Evolutionary conservation across 2,113 vertebrate genomes (phyloP).

Genomic region (Zosterops pallidus): DNA sequence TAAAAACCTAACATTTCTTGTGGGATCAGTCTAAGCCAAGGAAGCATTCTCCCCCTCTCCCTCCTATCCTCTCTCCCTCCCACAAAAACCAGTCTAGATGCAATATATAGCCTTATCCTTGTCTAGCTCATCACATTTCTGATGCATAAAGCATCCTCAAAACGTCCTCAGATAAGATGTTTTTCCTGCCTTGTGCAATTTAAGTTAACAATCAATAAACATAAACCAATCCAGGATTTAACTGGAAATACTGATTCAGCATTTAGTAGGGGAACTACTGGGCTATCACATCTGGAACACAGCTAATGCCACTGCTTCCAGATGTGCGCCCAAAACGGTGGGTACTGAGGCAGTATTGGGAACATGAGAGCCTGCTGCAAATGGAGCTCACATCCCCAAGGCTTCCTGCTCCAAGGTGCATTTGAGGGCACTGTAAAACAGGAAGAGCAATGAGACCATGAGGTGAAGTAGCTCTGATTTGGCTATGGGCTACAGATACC

Average conservation of each 20-base stretch:
- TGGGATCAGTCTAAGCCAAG: not conserved
- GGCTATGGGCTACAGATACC: not conserved
- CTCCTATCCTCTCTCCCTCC: not conserved
- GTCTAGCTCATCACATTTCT: not conserved
- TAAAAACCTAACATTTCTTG: not conserved
- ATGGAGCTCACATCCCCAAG: fast-evolving
- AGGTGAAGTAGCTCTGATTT: not conserved
- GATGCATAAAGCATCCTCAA: conserved; percentile 17
- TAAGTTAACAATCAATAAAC: not conserved
- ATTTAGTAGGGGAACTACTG: not conserved
- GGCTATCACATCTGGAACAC: not conserved
- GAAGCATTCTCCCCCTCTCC: not conserved
- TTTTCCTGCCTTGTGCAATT: not conserved
- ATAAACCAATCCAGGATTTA: not conserved
- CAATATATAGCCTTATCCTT: not conserved
- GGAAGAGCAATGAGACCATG: fast-evolving
- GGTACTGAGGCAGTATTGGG: not conserved
- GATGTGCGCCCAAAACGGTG: fast-evolving
- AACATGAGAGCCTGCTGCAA: not conserved
- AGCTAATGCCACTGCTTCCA: not conserved
- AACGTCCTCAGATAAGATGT: not conserved
- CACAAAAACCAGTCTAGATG: not conserved
- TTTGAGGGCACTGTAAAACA: not conserved
- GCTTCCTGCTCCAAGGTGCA: not conserved
- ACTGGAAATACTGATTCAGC: not conserved